phyloP scores from a whole-genome alignment of 2,888 invertebrate genomes.

The Ennomos erosarius region DNA sequence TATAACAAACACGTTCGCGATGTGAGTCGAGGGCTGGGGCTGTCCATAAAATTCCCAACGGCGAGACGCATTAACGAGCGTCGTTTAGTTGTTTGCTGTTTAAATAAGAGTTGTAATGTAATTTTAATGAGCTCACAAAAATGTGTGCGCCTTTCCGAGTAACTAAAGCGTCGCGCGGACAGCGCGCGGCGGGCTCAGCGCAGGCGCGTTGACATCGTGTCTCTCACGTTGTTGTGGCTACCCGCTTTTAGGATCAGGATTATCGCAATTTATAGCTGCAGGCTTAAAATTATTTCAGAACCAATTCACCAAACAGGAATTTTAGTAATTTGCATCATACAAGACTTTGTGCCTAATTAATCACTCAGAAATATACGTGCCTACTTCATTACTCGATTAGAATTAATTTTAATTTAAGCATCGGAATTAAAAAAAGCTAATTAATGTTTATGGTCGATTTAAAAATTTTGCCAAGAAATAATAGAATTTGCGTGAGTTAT shows the following conservation, averaged over 20 bases:
- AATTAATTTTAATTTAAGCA: background rate
- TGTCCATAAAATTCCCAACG: slow-evolving; percentile 75
- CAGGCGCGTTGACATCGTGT: slow-evolving; percentile 24
- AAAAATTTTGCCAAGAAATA: slow-evolving; percentile 66
- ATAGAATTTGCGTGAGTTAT: slow-evolving; percentile 76
- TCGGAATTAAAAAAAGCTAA: slow-evolving; percentile 29
- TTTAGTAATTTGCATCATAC: background rate
- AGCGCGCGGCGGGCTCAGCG: slow-evolving; percentile 13
- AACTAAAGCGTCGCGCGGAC: slow-evolving; percentile 21
- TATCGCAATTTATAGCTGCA: slow-evolving; percentile 3
- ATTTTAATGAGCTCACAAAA: slow-evolving; percentile 83
- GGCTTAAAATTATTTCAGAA: background rate
- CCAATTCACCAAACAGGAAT: too few relatives aligned
- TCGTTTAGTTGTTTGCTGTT: slow-evolving; percentile 82
- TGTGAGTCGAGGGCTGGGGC: slow-evolving; percentile 58
- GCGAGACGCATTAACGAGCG: slow-evolving; percentile 76
- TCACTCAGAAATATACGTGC: too few relatives aligned
- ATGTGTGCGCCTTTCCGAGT: slow-evolving; percentile 67
- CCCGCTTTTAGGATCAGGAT: slow-evolving; percentile 30
- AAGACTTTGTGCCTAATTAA: background rate
- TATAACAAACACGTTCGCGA: slow-evolving; percentile 26
- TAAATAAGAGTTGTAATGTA: slow-evolving; percentile 82
- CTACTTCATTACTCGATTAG: too few relatives aligned
- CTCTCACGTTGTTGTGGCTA: slow-evolving; percentile 19
- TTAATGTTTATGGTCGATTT: slow-evolving; percentile 41